Conservation (phyloP, 2,113 vertebrate genomes). For the Anseranas semipalmata region DNA sequence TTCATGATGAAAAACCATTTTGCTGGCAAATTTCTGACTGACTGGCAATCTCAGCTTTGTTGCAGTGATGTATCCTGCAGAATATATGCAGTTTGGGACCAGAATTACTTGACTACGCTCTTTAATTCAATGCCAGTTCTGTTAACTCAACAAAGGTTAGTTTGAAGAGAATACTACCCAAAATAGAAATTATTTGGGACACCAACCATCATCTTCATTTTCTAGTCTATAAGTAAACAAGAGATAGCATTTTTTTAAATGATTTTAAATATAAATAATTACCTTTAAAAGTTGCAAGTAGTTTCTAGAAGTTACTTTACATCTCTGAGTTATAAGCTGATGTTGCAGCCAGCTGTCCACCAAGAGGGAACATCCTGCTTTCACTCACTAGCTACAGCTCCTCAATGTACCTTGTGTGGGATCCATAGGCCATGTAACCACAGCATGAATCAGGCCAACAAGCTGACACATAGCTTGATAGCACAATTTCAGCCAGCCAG, state of each 20-base stretch:
- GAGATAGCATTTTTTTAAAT: background rate
- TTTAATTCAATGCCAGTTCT: background rate
- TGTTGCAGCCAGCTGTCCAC: background rate
- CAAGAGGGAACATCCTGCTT: background rate
- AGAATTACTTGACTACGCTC: background rate
- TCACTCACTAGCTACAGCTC: background rate
- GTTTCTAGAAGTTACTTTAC: background rate
- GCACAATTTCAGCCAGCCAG: background rate
- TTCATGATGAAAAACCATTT: background rate
- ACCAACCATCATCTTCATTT: background rate
- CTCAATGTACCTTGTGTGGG: fast-evolving
- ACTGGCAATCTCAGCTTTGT: background rate
- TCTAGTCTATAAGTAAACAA: background rate
- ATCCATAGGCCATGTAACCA: fast-evolving
- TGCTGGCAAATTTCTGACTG: background rate
- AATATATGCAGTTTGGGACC: background rate
- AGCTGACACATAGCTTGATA: background rate
- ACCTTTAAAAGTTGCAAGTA: background rate
- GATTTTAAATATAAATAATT: background rate
- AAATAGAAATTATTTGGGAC: background rate
- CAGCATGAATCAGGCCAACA: fast-evolving
- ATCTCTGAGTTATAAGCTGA: background rate
- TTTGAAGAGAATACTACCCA: background rate
- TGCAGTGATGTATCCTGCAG: background rate
- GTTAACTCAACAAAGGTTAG: background rate